Conservation (phyloP, 2,888 invertebrate species). For the Conomelus anceps region DNA sequence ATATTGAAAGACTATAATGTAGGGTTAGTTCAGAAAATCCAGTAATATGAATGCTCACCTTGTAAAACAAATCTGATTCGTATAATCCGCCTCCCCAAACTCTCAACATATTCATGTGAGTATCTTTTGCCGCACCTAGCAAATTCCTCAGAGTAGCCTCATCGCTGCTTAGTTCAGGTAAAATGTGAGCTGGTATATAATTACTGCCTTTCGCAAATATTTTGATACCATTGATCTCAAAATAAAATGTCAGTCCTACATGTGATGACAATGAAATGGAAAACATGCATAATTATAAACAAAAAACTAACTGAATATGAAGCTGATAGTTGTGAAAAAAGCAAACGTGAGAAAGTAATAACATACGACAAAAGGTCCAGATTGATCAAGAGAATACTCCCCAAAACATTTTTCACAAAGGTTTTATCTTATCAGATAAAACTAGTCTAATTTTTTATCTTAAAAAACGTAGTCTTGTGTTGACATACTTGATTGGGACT, state of each 20-base stretch:
- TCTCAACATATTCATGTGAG: constrained; percentile 88
- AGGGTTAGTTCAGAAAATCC: no score
- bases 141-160: constrained; percentile 53
- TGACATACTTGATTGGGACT: no score
- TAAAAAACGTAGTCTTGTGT: no score
- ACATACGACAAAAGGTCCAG: no score
- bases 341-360: no score
- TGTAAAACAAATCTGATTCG: constrained; percentile 84
- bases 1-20: no score
- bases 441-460: no score
- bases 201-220: constrained; percentile 95
- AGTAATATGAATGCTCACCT: constrained; percentile 37
- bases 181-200: constrained; percentile 81
- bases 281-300: not conserved
- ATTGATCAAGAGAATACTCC: no score
- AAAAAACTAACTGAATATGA: not conserved
- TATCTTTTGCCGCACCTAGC: constrained; percentile 60
- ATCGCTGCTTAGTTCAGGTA: constrained; percentile 65
- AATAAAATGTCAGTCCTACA: constrained; percentile 73
- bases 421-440: no score
- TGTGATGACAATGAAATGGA: constrained; percentile 22
- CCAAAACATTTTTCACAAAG: no score
- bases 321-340: not conserved
- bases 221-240: constrained; percentile 74
- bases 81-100: constrained; percentile 99